These are phyloP conservation scores for Ostrea edulis DNA, from an alignment of 1,140 invertebrate species.

Conservation along the genomic window DNA sequence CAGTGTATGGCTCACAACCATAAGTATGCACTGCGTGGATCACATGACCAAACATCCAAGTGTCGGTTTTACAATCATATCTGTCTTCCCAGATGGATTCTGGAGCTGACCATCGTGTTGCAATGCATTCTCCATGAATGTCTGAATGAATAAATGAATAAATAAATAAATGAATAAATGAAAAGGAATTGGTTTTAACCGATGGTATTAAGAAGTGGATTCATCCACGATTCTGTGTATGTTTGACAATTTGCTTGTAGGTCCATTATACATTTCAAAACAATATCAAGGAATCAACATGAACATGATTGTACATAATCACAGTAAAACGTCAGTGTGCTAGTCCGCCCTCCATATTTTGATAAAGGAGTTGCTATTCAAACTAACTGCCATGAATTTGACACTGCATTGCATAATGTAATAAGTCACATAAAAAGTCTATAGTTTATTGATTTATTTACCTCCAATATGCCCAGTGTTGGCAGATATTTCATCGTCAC, in stretches of 20 bases:
- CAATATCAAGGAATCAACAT: no score
- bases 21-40: conserved; percentile 60
- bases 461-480: neutral
- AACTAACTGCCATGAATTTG: no score
- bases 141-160: conserved; percentile 14
- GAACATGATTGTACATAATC: no score
- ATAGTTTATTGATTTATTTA: neutral
- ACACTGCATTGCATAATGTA: neutral
- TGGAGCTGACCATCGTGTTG: conserved; percentile 58
- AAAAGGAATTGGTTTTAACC: no score
- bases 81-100: conserved; percentile 52
- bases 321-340: no score
- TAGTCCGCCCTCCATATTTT: no score
- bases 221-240: no score
- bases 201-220: no score
- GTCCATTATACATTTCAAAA: no score
- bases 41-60: conserved; percentile 53
- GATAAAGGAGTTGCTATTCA: no score
- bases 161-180: no score
- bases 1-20: conserved; percentile 60
- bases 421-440: neutral
- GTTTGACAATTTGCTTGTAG: no score
- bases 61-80: conserved; percentile 51
- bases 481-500: neutral
- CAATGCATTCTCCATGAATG: conserved; percentile 34